Conservation (phyloP, 2,888 invertebrate species). For the Liposcelis brunnea region DNA sequence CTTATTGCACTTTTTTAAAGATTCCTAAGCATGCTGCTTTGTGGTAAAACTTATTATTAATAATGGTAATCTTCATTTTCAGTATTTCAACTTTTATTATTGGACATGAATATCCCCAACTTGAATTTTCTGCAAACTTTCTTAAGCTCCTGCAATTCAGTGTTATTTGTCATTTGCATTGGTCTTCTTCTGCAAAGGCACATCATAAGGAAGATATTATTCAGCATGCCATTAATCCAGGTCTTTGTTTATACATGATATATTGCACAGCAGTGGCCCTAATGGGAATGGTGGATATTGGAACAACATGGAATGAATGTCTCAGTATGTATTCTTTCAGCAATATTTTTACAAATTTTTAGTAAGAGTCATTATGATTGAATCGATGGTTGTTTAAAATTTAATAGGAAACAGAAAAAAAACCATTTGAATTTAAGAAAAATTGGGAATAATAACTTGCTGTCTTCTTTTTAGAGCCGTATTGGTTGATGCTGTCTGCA, state of each 20-base stretch:
- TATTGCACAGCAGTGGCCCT: slow-evolving; percentile 30
- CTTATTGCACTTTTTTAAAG: no score
- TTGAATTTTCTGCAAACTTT: slow-evolving; percentile 30
- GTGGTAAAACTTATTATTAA: neutral
- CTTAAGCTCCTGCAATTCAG: slow-evolving; percentile 31
- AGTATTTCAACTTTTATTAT: slow-evolving; percentile 30
- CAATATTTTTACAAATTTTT: slow-evolving; percentile 3
- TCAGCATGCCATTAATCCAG: slow-evolving; percentile 28
- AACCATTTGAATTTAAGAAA: neutral
- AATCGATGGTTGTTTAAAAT: neutral
- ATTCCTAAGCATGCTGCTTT: slow-evolving; percentile 4
- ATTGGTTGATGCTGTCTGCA: slow-evolving; percentile 32
- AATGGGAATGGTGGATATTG: slow-evolving; percentile 29
- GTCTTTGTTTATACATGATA: slow-evolving; percentile 26
- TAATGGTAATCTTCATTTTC: slow-evolving; percentile 16
- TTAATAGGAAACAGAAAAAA: neutral
- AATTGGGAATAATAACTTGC: slow-evolving; percentile 2
- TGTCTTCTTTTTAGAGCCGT: slow-evolving; percentile 26
- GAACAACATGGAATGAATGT: slow-evolving; percentile 30
- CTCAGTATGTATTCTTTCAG: slow-evolving; percentile 25
- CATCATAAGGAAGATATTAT: slow-evolving; percentile 27
- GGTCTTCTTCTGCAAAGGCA: slow-evolving; percentile 31
- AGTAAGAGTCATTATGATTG: neutral
- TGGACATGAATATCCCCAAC: slow-evolving; percentile 26
- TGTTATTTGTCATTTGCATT: slow-evolving; percentile 32